These are phyloP conservation scores for Ceryle rudis DNA, from an alignment of 2,797 vertebrate species.

Conservation along the genomic window DNA sequence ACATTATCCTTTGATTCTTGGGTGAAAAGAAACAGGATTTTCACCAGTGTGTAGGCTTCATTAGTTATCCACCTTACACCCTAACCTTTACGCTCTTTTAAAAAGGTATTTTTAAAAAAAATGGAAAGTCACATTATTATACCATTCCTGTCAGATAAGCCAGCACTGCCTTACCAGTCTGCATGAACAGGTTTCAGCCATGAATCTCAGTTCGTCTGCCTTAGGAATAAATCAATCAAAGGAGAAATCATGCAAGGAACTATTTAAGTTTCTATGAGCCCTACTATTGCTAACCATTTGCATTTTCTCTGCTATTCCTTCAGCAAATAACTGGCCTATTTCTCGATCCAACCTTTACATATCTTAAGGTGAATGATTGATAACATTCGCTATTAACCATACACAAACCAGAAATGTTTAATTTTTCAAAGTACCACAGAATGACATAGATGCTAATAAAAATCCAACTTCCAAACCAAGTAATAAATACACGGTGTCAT, in stretches of 20 bases:
- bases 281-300: background rate
- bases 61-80: background rate
- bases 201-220: background rate
- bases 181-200: background rate
- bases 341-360: background rate
- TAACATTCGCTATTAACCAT: background rate
- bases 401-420: background rate
- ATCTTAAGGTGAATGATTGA: background rate
- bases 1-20: background rate
- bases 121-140: background rate
- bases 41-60: background rate
- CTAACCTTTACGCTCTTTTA: background rate
- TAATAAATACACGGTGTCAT: background rate
- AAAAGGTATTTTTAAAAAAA: background rate
- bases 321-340: background rate
- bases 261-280: background rate
- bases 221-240: background rate
- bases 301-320: background rate
- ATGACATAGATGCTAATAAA: background rate
- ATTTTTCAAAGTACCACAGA: background rate
- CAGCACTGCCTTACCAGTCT: no score
- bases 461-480: background rate
- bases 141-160: background rate
- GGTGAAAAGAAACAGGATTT: background rate
- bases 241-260: background rate